Conservation (phyloP, 1,140 invertebrate species). For the Lordiphosa collinella region DNA sequence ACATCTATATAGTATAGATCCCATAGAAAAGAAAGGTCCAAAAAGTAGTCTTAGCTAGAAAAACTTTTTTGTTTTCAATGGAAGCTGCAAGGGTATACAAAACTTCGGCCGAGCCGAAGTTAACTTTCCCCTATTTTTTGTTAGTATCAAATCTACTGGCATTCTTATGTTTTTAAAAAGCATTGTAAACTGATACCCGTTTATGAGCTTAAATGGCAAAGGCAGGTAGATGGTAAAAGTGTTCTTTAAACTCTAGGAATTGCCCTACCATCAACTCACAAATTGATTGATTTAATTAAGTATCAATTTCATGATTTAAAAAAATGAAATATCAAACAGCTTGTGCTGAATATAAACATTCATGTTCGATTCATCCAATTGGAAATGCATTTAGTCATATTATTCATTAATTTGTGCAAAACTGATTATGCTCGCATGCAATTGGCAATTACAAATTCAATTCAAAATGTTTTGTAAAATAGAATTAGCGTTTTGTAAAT, state of each 20-base stretch:
- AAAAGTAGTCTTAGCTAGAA: no score
- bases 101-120: no score
- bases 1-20: no score
- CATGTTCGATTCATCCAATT: conserved; percentile 22
- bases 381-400: conserved; percentile 18
- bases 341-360: conserved; percentile 1
- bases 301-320: not conserved
- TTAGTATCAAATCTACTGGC: conserved; percentile 21
- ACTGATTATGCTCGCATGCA: conserved; percentile 36
- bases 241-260: not conserved
- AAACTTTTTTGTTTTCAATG: no score
- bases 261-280: not conserved
- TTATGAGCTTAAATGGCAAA: conserved; percentile 69
- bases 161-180: conserved; percentile 49
- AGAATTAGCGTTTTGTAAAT: conserved; percentile 66
- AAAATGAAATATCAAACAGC: conserved; percentile 12
- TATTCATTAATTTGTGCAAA: conserved; percentile 45
- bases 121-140: no score
- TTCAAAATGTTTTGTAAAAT: conserved; percentile 63
- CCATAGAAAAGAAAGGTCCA: no score
- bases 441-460: conserved; percentile 67
- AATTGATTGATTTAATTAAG: conserved; percentile 1
- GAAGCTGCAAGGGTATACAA: no score
- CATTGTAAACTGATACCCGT: conserved; percentile 65
- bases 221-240: conserved; percentile 47